Evolutionary conservation across 2,888 invertebrate genomes (phyloP), one percentile per base, ranked within the genome.

Genomic region (Heteromurus nitidus): DNA sequence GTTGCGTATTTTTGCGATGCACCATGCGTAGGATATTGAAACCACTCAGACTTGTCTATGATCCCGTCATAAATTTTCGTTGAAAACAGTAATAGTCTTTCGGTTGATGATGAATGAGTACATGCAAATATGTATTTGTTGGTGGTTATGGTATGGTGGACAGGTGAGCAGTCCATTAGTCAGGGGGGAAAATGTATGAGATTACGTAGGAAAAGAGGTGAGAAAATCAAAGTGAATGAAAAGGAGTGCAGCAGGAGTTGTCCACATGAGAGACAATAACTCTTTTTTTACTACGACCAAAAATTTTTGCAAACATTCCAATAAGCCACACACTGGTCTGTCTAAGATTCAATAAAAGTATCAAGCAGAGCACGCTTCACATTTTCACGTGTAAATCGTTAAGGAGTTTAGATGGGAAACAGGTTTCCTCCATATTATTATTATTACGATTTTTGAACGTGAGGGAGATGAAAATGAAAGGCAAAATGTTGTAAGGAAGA

Each of bases 401-500:
- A 62, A 62, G 30, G 18, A 62, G n/a, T n/a, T n/a, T n/a, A 62
- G 16, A 62, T 20, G 20, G 62, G 18, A 31, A 62, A 62, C 62
- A 62, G 62, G 62, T 62, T 62, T 62, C 22, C 22, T n/a, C n/a
- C 11, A 47, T n/a, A 22, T 20, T 55, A 16, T 24, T 11, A 22
- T 55, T 16, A n/a, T 50, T 50, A n/a, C 9, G n/a, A 22, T 11
- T 26, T 55, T 26, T 62, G 62, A 11, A 31, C 13, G n/a, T 62
- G 62, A 18, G 53, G 3, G 30, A 31, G 16, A 30, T 30, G 62
- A 62, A 62, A 62, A 62, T 62, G 62, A 62, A 62, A 62, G 62
- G 62, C 9, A 55, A 55, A n/a, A 62, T 62, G 62, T 62, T 62
- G 62, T 62, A 62, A 62, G 62, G 62, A 62, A 62, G 62, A 62